A percentile compares a stretch with the other conserved stretches of the same genome.
Evolutionary conservation across 2,888 invertebrate genomes (phyloP).

Genomic region (Flexamia atlantica): DNA sequence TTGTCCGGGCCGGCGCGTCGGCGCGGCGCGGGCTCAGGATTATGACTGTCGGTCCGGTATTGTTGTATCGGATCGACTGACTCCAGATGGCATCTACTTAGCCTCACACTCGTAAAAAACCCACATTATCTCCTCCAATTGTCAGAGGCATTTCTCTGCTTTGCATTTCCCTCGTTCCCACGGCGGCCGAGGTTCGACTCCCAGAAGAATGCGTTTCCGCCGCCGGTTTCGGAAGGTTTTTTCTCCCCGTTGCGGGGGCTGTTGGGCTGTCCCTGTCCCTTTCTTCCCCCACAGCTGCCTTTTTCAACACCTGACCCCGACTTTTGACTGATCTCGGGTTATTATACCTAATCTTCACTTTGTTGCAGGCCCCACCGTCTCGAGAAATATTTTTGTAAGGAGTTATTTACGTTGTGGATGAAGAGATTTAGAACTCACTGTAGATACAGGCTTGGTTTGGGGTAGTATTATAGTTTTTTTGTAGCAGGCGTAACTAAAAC

Average conservation of each 20-base stretch:
- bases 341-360: conserved; percentile 44
- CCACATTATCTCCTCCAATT: conserved; percentile 34
- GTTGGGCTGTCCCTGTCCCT: background rate
- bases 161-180: conserved; percentile 41
- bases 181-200: conserved; percentile 16
- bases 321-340: conserved; percentile 45
- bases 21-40: background rate
- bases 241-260: background rate
- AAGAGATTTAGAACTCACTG: conserved; percentile 26
- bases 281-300: conserved; percentile 27
- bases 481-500: background rate
- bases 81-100: conserved; percentile 39
- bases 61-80: conserved; percentile 8
- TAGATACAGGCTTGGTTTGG: background rate
- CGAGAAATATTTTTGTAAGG: conserved; percentile 37
- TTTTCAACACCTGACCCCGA: conserved; percentile 50
- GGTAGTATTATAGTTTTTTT: background rate
- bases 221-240: conserved; percentile 17
- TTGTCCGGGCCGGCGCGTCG: background rate
- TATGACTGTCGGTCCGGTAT: background rate
- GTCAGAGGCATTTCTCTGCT: conserved; percentile 39
- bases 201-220: conserved; percentile 16
- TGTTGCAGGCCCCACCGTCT: background rate
- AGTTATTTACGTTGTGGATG: conserved; percentile 44
- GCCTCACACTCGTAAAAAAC: conserved; percentile 19